Percentiles rank a stretch among this genome's conserved stretches.
phyloP scores from a whole-genome alignment of 2,797 vertebrate genomes.

The Oreochromis grahami region DNA sequence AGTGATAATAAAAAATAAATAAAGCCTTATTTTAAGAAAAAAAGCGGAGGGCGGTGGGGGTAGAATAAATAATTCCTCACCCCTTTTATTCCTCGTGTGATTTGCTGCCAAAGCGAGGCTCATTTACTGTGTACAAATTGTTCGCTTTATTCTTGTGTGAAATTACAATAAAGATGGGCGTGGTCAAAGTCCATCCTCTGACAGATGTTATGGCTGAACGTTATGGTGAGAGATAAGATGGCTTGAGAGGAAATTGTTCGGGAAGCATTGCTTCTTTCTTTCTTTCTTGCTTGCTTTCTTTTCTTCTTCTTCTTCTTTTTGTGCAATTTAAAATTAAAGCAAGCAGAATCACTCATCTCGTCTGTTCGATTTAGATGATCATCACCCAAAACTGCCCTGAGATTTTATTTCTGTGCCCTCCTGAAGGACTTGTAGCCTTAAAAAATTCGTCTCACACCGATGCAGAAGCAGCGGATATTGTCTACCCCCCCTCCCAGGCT shows the following conservation, averaged over 20 bases:
- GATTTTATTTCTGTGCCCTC: constrained; percentile 35
- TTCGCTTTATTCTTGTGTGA: constrained; percentile 46
- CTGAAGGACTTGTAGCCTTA: constrained; percentile 49
- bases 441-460: constrained; percentile 57
- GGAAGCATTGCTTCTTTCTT: constrained; percentile 44
- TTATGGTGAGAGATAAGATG: constrained; percentile 72
- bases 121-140: constrained; percentile 30
- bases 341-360: neutral
- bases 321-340: neutral
- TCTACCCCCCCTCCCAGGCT: neutral
- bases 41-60: neutral
- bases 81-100: constrained; percentile 11
- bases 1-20: neutral
- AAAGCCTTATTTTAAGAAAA: neutral
- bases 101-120: neutral
- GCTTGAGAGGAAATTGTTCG: constrained; percentile 69
- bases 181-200: constrained; percentile 71
- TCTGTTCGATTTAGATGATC: constrained; percentile 24
- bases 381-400: constrained; percentile 12
- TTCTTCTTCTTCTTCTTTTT: neutral
- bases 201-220: constrained; percentile 74
- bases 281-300: neutral
- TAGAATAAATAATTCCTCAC: constrained; percentile 5
- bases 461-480: constrained; percentile 67
- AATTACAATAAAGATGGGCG: constrained; percentile 77